Percentiles rank a stretch among this genome's conserved stretches.
Evolutionary conservation across 2,797 vertebrate species (phyloP).

Genomic region (Sarcophilus harrisii): DNA sequence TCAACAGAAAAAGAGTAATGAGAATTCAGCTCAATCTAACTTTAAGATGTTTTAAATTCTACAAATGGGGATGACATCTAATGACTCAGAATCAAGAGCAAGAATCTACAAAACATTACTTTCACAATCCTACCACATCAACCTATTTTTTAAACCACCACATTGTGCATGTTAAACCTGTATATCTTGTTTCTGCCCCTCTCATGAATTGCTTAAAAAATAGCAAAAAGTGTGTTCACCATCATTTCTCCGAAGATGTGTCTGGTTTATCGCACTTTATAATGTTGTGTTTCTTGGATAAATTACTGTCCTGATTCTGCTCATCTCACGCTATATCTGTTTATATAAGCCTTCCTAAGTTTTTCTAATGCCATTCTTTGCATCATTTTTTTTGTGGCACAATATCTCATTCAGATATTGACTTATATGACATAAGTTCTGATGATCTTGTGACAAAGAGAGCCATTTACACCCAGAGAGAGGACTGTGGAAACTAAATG

Average conservation of each 20-base stretch:
- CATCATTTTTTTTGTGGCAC: neutral
- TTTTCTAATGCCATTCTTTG: neutral
- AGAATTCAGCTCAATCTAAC: neutral
- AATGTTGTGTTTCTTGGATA: neutral
- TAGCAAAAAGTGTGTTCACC: neutral
- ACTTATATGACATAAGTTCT: too few species aligned
- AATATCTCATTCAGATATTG: neutral
- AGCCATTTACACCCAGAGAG: too few species aligned
- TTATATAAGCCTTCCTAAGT: neutral
- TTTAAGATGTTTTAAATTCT: neutral
- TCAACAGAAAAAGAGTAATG: neutral
- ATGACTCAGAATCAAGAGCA: neutral
- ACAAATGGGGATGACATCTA: neutral
- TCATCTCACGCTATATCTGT: neutral
- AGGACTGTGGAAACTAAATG: too few species aligned
- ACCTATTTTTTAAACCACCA: neutral
- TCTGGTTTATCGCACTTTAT: neutral
- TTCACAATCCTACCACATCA: neutral
- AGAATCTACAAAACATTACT: neutral
- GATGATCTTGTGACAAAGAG: too few species aligned
- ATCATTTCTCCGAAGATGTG: neutral
- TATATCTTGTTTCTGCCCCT: neutral
- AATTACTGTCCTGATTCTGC: neutral
- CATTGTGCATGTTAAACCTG: neutral
- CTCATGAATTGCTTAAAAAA: neutral